phyloP scores from a whole-genome alignment of 2,113 vertebrate species.

The Papio anubis region DNA sequence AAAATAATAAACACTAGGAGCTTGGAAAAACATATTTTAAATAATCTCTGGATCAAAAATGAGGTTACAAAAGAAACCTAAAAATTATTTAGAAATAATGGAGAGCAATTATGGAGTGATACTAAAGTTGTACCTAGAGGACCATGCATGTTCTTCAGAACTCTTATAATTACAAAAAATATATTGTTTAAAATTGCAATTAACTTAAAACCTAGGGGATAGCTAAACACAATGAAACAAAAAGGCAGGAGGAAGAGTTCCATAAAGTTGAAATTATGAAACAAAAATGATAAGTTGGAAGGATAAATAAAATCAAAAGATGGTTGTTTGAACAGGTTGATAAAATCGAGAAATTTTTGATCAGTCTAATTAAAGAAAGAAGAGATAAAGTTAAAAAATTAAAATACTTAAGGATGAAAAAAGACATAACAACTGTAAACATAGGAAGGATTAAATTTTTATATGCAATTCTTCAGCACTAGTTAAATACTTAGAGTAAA shows the following conservation, averaged over 20 bases:
- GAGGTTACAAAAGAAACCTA: background rate
- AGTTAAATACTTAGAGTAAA: background rate
- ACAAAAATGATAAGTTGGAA: background rate
- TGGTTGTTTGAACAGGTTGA: background rate
- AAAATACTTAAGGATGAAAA: background rate
- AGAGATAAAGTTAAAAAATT: background rate
- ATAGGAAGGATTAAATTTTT: background rate
- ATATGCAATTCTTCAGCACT: background rate
- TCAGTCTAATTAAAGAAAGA: background rate
- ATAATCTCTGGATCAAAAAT: background rate
- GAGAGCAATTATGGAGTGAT: background rate
- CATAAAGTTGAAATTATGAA: background rate
- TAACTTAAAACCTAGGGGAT: background rate
- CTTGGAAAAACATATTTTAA: background rate
- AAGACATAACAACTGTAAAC: background rate
- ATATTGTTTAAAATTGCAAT: background rate
- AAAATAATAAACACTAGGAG: background rate
- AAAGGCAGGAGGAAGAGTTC: background rate
- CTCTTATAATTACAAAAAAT: background rate
- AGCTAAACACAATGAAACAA: background rate
- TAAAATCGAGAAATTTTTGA: background rate
- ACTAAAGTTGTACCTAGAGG: background rate
- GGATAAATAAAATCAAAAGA: background rate
- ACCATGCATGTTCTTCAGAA: background rate
- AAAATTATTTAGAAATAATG: background rate